These are phyloP conservation scores for Diarsia rubi DNA, from an alignment of 2,888 invertebrate species.

Conservation along the genomic window DNA sequence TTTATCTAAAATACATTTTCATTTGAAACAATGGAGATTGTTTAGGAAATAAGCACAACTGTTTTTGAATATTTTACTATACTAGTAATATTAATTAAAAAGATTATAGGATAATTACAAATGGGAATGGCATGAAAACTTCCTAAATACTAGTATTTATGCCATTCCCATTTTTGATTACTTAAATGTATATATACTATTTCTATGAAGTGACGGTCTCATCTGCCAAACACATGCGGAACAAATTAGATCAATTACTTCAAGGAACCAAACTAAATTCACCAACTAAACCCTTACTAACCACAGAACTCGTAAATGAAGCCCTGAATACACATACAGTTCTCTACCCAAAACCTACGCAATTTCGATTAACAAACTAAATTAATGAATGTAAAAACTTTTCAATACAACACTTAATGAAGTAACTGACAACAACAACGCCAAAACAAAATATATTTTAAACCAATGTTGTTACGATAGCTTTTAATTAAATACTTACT, in stretches of 20 bases:
- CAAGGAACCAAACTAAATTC: conserved; percentile 22
- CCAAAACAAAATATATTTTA: conserved; percentile 34
- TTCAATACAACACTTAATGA: conserved; percentile 27
- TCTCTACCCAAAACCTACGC: conserved; percentile 11
- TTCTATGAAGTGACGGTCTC: not conserved
- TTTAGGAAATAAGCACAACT: conserved; percentile 2
- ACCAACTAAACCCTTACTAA: conserved; percentile 22
- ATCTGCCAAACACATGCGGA: not conserved
- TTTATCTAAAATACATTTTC: conserved; percentile 17
- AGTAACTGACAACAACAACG: conserved; percentile 5
- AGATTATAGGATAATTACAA: not conserved
- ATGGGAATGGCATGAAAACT: not conserved
- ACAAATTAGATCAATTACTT: conserved; percentile 15
- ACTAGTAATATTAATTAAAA: not conserved
- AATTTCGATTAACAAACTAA: conserved; percentile 16
- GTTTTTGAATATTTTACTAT: not conserved
- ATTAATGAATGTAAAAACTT: conserved; percentile 39
- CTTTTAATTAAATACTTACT: conserved; percentile 42
- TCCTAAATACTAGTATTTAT: too few species aligned
- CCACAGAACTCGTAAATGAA: conserved; percentile 16
- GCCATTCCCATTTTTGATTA: too few species aligned
- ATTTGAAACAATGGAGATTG: not conserved
- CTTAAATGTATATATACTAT: too few species aligned
- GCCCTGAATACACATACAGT: conserved; percentile 10
- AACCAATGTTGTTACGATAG: conserved; percentile 28